phyloP scores from a whole-genome alignment of 2,113 vertebrate species.

The Lepus americanus region DNA sequence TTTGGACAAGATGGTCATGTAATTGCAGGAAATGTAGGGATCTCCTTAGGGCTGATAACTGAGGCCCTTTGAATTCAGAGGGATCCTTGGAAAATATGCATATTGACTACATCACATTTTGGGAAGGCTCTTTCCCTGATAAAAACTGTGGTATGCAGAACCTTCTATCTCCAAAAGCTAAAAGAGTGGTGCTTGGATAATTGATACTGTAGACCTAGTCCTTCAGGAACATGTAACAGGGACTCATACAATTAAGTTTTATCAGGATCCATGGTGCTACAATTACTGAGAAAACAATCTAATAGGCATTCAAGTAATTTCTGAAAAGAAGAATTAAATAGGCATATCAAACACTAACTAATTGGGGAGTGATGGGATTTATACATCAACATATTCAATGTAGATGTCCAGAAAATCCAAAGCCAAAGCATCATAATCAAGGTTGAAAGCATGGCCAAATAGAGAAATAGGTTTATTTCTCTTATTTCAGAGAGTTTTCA shows the following conservation, averaged over 20 bases:
- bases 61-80: not conserved
- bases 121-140: not conserved
- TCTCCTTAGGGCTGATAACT: not conserved
- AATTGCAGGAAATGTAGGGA: not conserved
- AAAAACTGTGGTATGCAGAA: not conserved
- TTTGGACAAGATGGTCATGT: not conserved
- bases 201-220: not conserved
- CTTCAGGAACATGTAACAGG: not conserved
- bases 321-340: constrained; percentile 5
- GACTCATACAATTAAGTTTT: not conserved
- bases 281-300: not conserved
- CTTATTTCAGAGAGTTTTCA: constrained; percentile 18
- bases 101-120: not conserved
- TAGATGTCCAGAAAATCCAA: not conserved
- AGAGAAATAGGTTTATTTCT: not conserved
- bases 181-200: not conserved
- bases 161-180: not conserved
- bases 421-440: not conserved
- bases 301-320: not conserved
- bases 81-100: not conserved
- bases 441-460: not conserved
- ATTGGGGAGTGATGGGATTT: not conserved
- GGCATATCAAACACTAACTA: not conserved
- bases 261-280: not conserved
- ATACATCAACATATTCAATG: not conserved